Evolutionary conservation across 2,113 vertebrate species (phyloP).

Genomic region (Jaculus jaculus): DNA sequence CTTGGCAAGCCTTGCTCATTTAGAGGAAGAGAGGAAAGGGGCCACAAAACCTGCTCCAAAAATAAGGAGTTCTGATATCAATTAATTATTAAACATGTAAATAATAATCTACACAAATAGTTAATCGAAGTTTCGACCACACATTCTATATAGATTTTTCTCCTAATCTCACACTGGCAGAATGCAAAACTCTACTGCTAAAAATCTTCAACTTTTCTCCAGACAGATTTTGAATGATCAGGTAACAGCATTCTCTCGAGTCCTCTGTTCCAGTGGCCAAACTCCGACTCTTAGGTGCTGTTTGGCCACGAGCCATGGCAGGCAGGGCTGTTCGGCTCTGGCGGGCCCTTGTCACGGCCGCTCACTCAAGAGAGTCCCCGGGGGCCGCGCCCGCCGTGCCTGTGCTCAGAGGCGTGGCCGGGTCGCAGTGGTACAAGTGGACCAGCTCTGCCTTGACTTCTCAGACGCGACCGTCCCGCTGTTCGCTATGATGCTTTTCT

Average conservation of each 20-base stretch:
- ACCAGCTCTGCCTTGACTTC: neutral
- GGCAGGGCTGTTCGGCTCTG: neutral
- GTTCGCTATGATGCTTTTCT: neutral
- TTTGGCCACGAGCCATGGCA: neutral
- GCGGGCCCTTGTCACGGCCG: neutral
- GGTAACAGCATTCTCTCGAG: neutral
- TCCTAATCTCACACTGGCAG: neutral
- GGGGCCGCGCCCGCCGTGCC: neutral
- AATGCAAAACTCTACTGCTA: neutral
- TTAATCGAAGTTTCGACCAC: neutral
- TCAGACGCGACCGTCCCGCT: neutral
- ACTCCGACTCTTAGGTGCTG: neutral
- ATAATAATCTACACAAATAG: neutral
- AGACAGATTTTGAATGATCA: neutral
- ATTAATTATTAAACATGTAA: neutral
- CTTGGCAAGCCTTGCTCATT: neutral
- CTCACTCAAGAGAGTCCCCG: no score
- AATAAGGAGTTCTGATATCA: neutral
- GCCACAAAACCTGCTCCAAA: neutral
- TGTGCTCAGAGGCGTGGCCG: neutral
- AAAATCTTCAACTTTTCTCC: neutral
- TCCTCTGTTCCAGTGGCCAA: neutral
- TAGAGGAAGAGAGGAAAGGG: neutral
- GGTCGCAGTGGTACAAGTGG: no score
- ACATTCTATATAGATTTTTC: neutral